These are phyloP conservation scores for Bombyx mori DNA, from an alignment of 1,140 invertebrate genomes.

Conservation along the genomic window ASM3026992v2 NC_085110.1:4962501-4963000, in stretches of 20 bases:
- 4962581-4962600: slow-evolving; percentile 20
- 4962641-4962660: slow-evolving; percentile 64
- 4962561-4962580: not conserved
- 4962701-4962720: slow-evolving; percentile 63
- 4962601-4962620: slow-evolving; percentile 40
- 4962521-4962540: no score
- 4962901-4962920: no score
- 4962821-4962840: slow-evolving; percentile 8
- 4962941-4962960: no score
- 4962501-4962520: no score
- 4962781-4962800: slow-evolving; percentile 30
- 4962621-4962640: slow-evolving; percentile 60
- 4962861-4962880: no score
- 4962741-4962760: slow-evolving; percentile 50
- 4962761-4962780: slow-evolving; percentile 43
- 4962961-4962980: no score
- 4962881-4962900: no score
- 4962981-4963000: no score
- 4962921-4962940: no score
- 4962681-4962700: slow-evolving; percentile 60
- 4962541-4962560: not conserved
- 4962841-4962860: no score
- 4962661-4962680: slow-evolving; percentile 68
- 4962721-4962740: slow-evolving; percentile 52
- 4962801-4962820: slow-evolving; percentile 25